These are phyloP conservation scores for Camponotus pennsylvanicus DNA, from an alignment of 1,140 invertebrate species.

Conservation along the genomic window DNA sequence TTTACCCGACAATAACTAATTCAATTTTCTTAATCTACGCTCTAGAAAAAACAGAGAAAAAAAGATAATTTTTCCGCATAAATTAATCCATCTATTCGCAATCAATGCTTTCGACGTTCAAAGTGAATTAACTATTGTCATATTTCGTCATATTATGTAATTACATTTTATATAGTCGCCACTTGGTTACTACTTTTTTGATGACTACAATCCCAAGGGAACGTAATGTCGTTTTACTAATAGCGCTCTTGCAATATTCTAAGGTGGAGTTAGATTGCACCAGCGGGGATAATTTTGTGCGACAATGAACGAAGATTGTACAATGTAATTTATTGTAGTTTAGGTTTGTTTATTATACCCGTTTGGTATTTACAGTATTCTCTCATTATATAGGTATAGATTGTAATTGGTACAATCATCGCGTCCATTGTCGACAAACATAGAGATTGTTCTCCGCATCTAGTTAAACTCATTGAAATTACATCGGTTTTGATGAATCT, in stretches of 20 bases:
- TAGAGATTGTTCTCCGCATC: background rate
- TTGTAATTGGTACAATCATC: background rate
- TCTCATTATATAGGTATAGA: conserved; percentile 7
- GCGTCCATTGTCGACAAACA: background rate
- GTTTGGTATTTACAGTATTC: background rate
- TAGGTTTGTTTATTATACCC: background rate
- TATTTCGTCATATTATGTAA: conserved; percentile 25
- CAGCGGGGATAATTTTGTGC: conserved; percentile 36
- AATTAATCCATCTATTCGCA: background rate
- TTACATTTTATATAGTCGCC: conserved; percentile 1
- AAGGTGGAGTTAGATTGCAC: conserved; percentile 45
- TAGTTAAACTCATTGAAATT: background rate
- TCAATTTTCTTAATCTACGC: background rate
- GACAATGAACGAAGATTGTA: conserved; percentile 38
- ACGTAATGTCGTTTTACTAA: conserved; percentile 46
- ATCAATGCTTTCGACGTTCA: background rate
- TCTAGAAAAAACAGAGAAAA: background rate
- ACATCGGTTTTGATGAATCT: background rate
- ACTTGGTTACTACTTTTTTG: conserved; percentile 17
- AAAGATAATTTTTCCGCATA: background rate
- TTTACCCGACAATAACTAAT: background rate
- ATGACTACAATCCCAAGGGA: conserved; percentile 20
- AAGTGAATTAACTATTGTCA: background rate
- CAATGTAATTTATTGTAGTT: conserved; percentile 39
- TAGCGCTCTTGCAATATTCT: conserved; percentile 52